Evolutionary conservation across 2,113 vertebrate species (phyloP).

Genomic region (Etheostoma spectabile): DNA sequence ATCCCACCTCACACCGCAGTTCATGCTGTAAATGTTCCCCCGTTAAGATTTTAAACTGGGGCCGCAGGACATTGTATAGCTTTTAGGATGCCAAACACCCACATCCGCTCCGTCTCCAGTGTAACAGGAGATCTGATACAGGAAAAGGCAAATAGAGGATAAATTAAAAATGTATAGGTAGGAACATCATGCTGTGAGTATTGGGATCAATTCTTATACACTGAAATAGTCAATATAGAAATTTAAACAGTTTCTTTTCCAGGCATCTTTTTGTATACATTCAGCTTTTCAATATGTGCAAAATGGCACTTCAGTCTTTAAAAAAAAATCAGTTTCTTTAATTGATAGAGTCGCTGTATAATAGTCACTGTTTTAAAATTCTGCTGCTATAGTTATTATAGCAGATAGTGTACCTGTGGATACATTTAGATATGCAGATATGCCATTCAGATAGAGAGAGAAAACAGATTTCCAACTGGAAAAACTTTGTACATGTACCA

Average conservation of each 20-base stretch:
- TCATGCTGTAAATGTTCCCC: slow-evolving; percentile 56
- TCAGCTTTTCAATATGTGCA: slow-evolving; percentile 1
- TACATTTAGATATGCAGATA: not conserved
- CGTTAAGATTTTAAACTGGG: slow-evolving; percentile 30
- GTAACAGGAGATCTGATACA: slow-evolving; percentile 58
- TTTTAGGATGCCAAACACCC: slow-evolving; percentile 62
- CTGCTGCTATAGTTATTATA: not conserved
- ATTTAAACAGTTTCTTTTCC: slow-evolving; percentile 17
- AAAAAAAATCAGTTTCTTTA: not conserved
- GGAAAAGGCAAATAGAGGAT: slow-evolving; percentile 39
- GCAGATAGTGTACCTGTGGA: not conserved
- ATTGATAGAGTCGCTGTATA: not conserved
- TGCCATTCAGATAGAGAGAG: not conserved
- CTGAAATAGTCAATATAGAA: not conserved
- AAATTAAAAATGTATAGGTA: slow-evolving; percentile 27
- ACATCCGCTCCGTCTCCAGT: slow-evolving; percentile 60
- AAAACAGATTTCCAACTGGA: not conserved
- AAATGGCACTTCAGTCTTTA: not conserved
- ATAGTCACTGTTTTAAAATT: not conserved
- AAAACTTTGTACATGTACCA: not conserved
- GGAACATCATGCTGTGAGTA: slow-evolving; percentile 9
- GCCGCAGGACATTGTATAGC: slow-evolving; percentile 47
- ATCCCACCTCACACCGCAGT: slow-evolving; percentile 51
- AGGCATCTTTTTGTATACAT: not conserved
- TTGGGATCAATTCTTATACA: slow-evolving; percentile 8